phyloP scores from a whole-genome alignment of 2,888 invertebrate genomes.

The Odontocolon sp. region DNA sequence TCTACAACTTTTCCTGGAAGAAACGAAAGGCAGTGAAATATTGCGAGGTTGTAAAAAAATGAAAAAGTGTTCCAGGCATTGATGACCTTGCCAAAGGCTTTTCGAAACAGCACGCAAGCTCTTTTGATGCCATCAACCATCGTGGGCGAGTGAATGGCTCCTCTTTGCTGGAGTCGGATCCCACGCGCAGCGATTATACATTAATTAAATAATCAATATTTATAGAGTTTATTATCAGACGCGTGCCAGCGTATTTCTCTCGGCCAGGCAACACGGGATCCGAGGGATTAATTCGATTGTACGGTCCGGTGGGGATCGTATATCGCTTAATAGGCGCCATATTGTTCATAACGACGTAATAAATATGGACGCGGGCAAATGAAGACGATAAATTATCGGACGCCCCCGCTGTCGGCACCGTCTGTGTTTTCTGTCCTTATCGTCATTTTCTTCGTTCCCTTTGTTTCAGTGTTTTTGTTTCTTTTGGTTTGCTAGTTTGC shows the following conservation, averaged over 20 bases:
- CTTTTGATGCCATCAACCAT: neutral
- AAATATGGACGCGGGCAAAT: constrained; percentile 79
- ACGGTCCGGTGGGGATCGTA: constrained; percentile 69
- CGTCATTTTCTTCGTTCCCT: constrained; percentile 11
- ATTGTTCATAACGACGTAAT: constrained; percentile 79
- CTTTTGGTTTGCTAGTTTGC: neutral
- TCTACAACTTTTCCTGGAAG: too few relatives aligned
- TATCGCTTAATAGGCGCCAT: constrained; percentile 78
- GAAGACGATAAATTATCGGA: constrained; percentile 79
- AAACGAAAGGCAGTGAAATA: too few relatives aligned
- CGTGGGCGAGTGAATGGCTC: neutral
- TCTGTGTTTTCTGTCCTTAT: constrained; percentile 5
- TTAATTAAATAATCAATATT: constrained; percentile 80
- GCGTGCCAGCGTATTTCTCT: constrained; percentile 61
- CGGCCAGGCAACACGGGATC: constrained; percentile 45
- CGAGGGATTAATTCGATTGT: constrained; percentile 72
- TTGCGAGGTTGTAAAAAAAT: too few relatives aligned
- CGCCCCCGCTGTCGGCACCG: constrained; percentile 76
- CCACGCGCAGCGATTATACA: constrained; percentile 75
- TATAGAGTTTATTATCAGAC: constrained; percentile 75
- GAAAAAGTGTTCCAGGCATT: too few relatives aligned
- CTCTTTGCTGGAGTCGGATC: constrained; percentile 51
- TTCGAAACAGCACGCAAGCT: neutral
- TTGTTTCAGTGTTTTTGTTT: neutral
- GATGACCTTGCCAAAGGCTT: neutral